These are phyloP conservation scores for Drosophila tanythrix DNA, from an alignment of 2,888 invertebrate species.

Conservation along the genomic window DNA sequence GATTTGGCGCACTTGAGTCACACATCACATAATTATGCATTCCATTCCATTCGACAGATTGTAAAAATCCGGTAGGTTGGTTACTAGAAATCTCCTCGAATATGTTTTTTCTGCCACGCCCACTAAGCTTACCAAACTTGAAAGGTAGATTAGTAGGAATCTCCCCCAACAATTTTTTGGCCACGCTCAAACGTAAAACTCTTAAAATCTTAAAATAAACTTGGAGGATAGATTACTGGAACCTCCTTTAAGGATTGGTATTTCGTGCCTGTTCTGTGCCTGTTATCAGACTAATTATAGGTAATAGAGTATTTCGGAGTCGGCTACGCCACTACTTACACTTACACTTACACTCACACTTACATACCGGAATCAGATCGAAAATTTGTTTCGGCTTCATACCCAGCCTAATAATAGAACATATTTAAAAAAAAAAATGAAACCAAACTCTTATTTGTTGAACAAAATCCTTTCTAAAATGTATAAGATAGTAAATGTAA, in stretches of 20 bases:
- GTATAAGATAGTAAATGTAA: not conserved
- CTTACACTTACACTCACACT: too few species aligned
- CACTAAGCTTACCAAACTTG: not conserved
- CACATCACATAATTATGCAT: not conserved
- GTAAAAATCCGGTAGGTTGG: constrained; percentile 21
- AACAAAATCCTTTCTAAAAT: not conserved
- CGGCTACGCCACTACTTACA: not conserved
- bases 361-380: not conserved
- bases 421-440: not conserved
- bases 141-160: not conserved
- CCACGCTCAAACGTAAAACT: too few species aligned
- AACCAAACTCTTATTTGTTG: not conserved
- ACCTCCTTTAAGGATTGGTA: not conserved
- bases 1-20: not conserved
- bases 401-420: not conserved
- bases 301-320: not conserved
- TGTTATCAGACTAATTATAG: not conserved
- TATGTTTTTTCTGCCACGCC: not conserved
- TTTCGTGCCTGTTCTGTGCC: not conserved
- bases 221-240: not conserved
- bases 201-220: not conserved
- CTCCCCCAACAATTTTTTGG: not conserved
- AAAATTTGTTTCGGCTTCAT: not conserved
- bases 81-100: not conserved
- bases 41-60: constrained; percentile 86